Base-by-base conservation (phyloP, 2,113 vertebrate genomes). In the Sinocyclocheilus anshuiensis region DNA sequence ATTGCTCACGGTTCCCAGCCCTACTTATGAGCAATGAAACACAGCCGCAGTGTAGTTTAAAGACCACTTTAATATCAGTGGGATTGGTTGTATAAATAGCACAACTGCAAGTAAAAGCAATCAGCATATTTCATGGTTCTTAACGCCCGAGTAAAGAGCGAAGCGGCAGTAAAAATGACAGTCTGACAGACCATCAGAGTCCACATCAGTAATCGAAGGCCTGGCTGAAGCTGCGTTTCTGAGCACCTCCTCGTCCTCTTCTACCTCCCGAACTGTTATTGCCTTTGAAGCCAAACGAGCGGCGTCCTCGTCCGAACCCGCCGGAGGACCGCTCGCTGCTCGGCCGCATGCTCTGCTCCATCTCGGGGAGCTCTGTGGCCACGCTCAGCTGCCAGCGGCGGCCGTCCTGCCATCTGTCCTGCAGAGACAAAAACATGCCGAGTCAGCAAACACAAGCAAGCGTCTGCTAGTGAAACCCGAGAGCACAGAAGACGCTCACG, bases 331-430 rank as follows among this genome's bases (percentile, higher is more conserved):
- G 87, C 61, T 89, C 92, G 16, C 88, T 91, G 0, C 39, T 77
- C 22, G 93, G 93, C 50, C 90, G 92, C 79, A 83, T 90, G 8
- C 20, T 93, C 86, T 97, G 96, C 86, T 98, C 97, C 89, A 99
- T 90, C 29, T 97, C 96, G 0, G 98, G 98, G 42, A 98, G 94
- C 61, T 97, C 96, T 0, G 94, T 95, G 45, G 97, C 96, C 10
- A 97, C 91, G 0, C 94, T 93, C 13, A 99, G 93, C 29, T 98
- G 95, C 98, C 98, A 99, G 36, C 97, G 96, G 10, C 97, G 94
- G 0, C 95, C 93, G 29, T 99, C 96, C 12, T 84, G 91, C 97
- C 97, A 99, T 75, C 89, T 91, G 0, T 96, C 97, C 98, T 99
- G 91, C 79, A 85, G 69, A 74, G 42, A 9, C 42, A 45, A 0